Evolutionary conservation across 1,140 invertebrate genomes (phyloP), one percentile per base, ranked within the genome.

Genomic region (Cydia amplana): DNA sequence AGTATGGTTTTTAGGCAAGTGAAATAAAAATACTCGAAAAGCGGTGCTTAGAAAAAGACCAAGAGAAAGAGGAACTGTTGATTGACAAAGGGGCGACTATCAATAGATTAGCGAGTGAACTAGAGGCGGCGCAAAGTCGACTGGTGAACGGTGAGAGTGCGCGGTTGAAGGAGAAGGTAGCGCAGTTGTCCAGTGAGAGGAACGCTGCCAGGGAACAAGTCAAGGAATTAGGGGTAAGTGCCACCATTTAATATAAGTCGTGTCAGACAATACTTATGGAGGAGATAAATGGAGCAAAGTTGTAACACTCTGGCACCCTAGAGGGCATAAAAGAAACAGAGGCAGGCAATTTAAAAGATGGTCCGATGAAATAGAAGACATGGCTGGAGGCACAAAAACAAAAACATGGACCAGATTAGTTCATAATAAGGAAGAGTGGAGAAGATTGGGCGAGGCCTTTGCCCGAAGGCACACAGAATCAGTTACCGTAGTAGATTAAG

Each of bases 31-130:
- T 82, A 36, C 82, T 94, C 74, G 92, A 94, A 65, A 88, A 89
- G 32, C 90, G 93, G 12, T 94, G 94, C 78, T 87, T 91, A 76
- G 91, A 94, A 3, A 78, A 93, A n/a, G 94, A 94, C 46, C 84
- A 87, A 28, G 91, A 92, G 36, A 93, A 94, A 73, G 94, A 94
- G 77, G 86, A 91, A 6, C 88, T 94, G 78, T 73, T 95, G 9
- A 82, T 94, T 72, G 94, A 94, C 36, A 94, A 95, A 75, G 92
- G 93, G 0, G 86, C 87, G 0, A 94, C 91, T 25, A 94, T 94
- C 23, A 94, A 94, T 80, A 85, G 93, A 51, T 75, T 94, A 0
- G 93, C 90, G 10, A 76, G 83, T 10, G 93, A 94, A 4, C 63
- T 95, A n/a, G 91, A 94, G 75, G 87, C 92, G 2, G 92, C 94